Evolutionary conservation across 2,797 vertebrate genomes (phyloP).

Genomic region (Sandelia bainsii): DNA sequence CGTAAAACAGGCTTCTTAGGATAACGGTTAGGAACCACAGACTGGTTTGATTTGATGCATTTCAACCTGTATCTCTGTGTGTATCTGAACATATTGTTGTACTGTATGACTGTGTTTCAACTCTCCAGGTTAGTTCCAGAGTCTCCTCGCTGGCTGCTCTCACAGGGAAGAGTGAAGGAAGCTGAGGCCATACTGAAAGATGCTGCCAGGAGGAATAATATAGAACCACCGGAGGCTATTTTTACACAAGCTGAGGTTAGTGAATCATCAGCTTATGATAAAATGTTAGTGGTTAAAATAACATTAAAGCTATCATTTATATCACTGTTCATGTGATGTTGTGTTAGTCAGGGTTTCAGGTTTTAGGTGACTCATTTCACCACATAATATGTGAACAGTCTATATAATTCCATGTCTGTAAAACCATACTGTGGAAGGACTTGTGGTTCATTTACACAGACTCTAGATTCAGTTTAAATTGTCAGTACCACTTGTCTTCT

Average conservation of each 20-base stretch:
- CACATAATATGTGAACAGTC: no score
- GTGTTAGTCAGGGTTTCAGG: no score
- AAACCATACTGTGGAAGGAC: no score
- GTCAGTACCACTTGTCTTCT: background rate
- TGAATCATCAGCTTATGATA: background rate
- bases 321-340: background rate
- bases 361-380: no score
- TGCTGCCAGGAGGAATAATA: slow-evolving; percentile 86
- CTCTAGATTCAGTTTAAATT: background rate
- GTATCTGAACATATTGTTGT: background rate
- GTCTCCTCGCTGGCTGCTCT: slow-evolving; percentile 93
- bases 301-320: background rate
- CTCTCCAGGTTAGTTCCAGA: slow-evolving; percentile 90
- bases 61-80: background rate
- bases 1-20: no score
- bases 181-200: slow-evolving; percentile 88
- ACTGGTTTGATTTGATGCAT: background rate
- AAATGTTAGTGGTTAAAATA: background rate
- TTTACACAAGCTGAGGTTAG: slow-evolving; percentile 88
- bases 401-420: background rate
- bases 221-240: slow-evolving; percentile 84
- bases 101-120: background rate
- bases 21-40: no score
- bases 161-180: slow-evolving; percentile 88
- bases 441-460: background rate